A percentile compares a stretch with the other conserved stretches of the same genome.
These are phyloP conservation scores for Psittacara wagleri DNA, from an alignment of 2,113 vertebrate species.

Conservation along the genomic window DNA sequence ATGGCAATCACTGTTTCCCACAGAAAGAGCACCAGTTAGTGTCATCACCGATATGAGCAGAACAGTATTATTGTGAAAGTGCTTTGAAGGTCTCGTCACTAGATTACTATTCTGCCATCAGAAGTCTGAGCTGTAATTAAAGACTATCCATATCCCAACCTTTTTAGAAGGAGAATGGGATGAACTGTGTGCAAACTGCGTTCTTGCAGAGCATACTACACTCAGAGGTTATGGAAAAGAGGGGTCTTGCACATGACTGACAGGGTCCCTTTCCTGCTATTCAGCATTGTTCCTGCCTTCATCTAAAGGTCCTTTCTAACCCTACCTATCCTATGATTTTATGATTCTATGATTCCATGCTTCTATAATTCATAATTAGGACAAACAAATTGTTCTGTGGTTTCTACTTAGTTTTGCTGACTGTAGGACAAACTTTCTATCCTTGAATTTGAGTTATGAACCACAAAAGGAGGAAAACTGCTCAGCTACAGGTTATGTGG, in stretches of 20 bases:
- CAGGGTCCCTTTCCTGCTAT: neutral
- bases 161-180: neutral
- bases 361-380: neutral
- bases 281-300: neutral
- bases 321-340: neutral
- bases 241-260: neutral
- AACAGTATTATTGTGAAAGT: neutral
- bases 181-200: neutral
- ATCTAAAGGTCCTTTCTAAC: neutral
- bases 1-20: neutral
- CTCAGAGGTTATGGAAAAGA: neutral
- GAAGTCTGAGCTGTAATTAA: neutral
- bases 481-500: fast-evolving
- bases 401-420: neutral
- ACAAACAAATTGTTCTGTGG: neutral
- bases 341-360: too few species aligned
- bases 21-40: neutral
- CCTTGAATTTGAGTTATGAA: neutral
- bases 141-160: neutral
- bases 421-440: neutral
- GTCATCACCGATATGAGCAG: neutral
- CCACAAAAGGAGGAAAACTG: neutral
- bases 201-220: neutral
- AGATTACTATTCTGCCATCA: neutral
- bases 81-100: neutral